Evolutionary conservation across 2,888 invertebrate species (phyloP).

Genomic region (Sinodicranocentrus sp.): DNA sequence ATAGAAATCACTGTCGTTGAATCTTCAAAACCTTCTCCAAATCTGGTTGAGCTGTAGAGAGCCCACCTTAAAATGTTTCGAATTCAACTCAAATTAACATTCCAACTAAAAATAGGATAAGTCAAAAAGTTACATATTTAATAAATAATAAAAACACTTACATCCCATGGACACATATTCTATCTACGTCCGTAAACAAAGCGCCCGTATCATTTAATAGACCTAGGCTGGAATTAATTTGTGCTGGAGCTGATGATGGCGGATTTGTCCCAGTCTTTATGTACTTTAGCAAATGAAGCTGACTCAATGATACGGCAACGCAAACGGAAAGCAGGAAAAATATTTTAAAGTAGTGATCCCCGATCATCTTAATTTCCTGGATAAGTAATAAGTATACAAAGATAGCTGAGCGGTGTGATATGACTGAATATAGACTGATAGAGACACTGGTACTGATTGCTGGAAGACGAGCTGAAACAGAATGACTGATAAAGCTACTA

Average conservation of each 20-base stretch:
- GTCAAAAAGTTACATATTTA: neutral
- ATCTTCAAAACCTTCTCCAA: constrained; percentile 46
- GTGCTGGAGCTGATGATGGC: neutral
- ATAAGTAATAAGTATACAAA: no score
- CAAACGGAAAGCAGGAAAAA: no score
- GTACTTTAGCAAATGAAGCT: constrained; percentile 3
- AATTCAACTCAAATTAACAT: neutral
- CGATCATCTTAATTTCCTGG: no score
- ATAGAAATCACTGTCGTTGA: constrained; percentile 45
- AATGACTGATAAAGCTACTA: no score
- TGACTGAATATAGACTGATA: no score
- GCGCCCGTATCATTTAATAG: no score
- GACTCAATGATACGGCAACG: no score
- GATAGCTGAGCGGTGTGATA: no score
- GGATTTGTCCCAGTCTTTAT: neutral
- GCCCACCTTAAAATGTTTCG: constrained; percentile 41
- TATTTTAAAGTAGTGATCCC: no score
- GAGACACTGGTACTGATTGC: no score
- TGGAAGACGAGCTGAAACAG: no score
- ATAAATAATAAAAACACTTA: constrained; percentile 14
- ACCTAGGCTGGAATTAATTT: neutral
- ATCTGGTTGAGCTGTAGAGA: constrained; percentile 43
- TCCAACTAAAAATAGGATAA: neutral
- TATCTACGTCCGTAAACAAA: constrained; percentile 14
- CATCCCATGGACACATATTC: constrained; percentile 43